These are phyloP conservation scores for Dyspetes luteomarginatus DNA, from an alignment of 2,888 invertebrate species.

Conservation along the genomic window DNA sequence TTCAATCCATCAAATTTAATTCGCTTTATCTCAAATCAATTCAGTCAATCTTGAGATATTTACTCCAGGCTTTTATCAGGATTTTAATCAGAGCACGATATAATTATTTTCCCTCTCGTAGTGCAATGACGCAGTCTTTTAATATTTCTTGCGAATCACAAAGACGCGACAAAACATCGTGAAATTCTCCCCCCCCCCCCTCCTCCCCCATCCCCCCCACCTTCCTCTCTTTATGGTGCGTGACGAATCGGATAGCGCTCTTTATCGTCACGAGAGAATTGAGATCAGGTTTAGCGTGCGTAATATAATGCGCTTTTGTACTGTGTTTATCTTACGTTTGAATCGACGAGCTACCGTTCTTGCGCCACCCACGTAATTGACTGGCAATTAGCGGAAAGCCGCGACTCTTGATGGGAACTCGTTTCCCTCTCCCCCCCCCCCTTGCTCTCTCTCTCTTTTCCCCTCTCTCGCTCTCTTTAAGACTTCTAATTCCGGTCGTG, in stretches of 20 bases:
- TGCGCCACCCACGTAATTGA: slow-evolving; percentile 60
- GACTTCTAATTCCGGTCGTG: slow-evolving; percentile 61
- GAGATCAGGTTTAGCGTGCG: not conserved
- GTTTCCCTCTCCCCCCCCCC: not conserved
- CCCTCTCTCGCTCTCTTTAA: slow-evolving; percentile 17
- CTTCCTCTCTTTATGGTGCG: not conserved
- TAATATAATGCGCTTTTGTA: not conserved
- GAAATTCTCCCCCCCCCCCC: no score
- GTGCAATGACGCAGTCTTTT: no score
- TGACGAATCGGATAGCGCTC: no score
- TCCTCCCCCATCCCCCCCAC: slow-evolving; percentile 12
- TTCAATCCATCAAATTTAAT: no score
- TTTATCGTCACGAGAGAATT: slow-evolving; percentile 20
- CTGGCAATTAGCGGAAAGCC: slow-evolving; percentile 61
- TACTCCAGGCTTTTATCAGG: no score
- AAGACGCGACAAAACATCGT: no score
- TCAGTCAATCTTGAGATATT: no score
- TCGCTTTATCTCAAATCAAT: no score
- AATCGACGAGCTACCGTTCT: slow-evolving; percentile 35
- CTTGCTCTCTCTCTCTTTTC: no score
- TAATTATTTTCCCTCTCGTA: no score
- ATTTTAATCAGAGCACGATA: no score
- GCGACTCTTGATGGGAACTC: not conserved
- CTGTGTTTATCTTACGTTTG: slow-evolving; percentile 41
- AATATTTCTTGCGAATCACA: no score